A percentile compares a stretch with the other conserved stretches of the same genome.
These are phyloP conservation scores for Amblyraja radiata DNA, from an alignment of 2,797 vertebrate genomes.

Conservation along the genomic window DNA sequence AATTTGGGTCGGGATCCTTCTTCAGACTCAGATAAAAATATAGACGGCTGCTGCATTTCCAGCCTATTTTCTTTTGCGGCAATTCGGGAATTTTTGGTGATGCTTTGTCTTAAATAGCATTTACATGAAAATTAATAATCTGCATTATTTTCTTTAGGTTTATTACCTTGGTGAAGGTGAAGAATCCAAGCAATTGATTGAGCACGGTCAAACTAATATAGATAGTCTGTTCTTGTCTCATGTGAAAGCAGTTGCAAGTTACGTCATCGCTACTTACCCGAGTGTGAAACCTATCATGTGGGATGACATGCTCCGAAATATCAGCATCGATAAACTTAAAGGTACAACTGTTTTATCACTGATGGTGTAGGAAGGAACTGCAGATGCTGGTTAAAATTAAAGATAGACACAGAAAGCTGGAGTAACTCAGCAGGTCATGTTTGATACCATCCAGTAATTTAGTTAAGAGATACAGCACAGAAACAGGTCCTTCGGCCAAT, in stretches of 20 bases:
- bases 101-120: neutral
- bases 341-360: conserved; percentile 56
- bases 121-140: neutral
- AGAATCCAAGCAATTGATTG: conserved; percentile 74
- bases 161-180: conserved; percentile 84
- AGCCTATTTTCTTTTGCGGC: no score
- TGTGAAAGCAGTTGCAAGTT: conserved; percentile 68
- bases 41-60: no score
- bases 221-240: conserved; percentile 78
- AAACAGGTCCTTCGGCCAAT: no score
- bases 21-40: no score
- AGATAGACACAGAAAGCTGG: no score
- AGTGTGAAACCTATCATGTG: conserved; percentile 72
- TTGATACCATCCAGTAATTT: no score
- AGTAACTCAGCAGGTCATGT: no score
- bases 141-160: conserved; percentile 59
- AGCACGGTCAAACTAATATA: conserved; percentile 53
- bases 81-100: neutral
- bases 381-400: no score
- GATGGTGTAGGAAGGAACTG: neutral
- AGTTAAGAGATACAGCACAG: no score
- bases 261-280: conserved; percentile 60
- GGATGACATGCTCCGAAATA: conserved; percentile 89
- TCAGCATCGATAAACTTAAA: conserved; percentile 67
- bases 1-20: no score